Base-by-base conservation (phyloP, 2,888 invertebrate genomes). In the Melieria omissa region DNA sequence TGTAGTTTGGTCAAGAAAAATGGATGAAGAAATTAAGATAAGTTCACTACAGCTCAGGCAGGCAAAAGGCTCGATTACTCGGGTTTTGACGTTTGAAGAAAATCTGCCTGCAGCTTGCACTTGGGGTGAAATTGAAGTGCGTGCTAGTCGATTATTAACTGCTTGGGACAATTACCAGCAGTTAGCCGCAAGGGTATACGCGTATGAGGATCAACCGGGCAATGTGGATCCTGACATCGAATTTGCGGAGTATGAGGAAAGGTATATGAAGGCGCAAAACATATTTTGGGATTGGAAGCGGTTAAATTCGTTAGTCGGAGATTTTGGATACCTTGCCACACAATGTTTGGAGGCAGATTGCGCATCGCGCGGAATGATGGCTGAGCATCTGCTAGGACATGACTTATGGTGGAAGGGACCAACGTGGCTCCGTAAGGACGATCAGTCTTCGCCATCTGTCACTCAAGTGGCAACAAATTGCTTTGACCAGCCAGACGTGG, bases 391-490 rank as follows among this genome's bases (percentile, higher is more conserved):
- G 60, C 46, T 66, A 12, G 12, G 47, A 6, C 45, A 45, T 47
- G 16, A 69, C 8, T 41, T 52, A 6, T 68, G 68, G 57, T 55
- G 57, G 55, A 57, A 41, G 7, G 54, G 65, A 41, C 54, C 65
- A 29, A 57, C 8, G 41, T 57, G 55, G 57, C 14, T 57, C 41
- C 47, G 10, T 8, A n/a, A 47, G 7, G 47, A 47, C 10, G 10
- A 10, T 47, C 10, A n/a, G n/a, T n/a, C n/a, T n/a, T n/a, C n/a
- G n/a, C n/a, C n/a, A n/a, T n/a, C n/a, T n/a, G n/a, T 47, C 10
- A 10, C 47, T 47, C 47, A 47, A 47, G 8, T 8, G 10, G 47
- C 10, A 47, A 47, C 47, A 47, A 47, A 47, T 47, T 47, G 47
- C 8, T 47, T 47, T 47, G 47, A 7, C 10, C 8, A 47, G 10